Base-by-base conservation (phyloP, 2,113 vertebrate genomes). In the Epinephelus moara region DNA sequence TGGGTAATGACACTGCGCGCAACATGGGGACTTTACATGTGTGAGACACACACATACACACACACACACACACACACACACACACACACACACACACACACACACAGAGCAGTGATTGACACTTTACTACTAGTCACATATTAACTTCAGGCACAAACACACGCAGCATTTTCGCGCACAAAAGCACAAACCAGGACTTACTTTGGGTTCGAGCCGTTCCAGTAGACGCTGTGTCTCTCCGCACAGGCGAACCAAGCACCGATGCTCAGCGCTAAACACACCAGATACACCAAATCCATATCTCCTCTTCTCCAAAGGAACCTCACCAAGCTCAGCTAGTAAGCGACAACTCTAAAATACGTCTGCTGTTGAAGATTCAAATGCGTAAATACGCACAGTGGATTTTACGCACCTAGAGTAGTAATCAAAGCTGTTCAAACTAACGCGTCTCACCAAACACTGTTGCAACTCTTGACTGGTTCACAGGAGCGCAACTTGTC, bases 211-310 rank as follows among this genome's bases (percentile, higher is more conserved):
- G 94, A 90, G 85, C 93, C 87, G 92, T 96, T 96, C 95, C 95
- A 96, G 62, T 93, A 95, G 57, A 96, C 95, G 87, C 95, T 95
- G 92, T 96, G 95, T 82, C 95, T 92, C 85, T 96, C 95, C 25
- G 95, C 93, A 4, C 85, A 92, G 8, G 80, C 90, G 73, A 90
- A 87, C 91, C 93, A 93, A 9, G 85, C 79, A 14, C 92, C 70
- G 86, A 91, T 59, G 88, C 90, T 92, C 86, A 95, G 67, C 33
- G 87, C 63, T 63, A 94, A 71, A 78, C 80, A 92, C 89, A 94
- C 9, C 68, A 94, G 76, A 74, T 75, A 90, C 89, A 88, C 72
- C 76, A 93, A 91, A 94, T 96, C 95, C 95, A 96, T 96, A 18
- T 69, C 67, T 75, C 19, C 40, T 85, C 59, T 88, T 86, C 78